Evolutionary conservation across 2,888 invertebrate species (phyloP).

Genomic region (Autographa pulchrina): DNA sequence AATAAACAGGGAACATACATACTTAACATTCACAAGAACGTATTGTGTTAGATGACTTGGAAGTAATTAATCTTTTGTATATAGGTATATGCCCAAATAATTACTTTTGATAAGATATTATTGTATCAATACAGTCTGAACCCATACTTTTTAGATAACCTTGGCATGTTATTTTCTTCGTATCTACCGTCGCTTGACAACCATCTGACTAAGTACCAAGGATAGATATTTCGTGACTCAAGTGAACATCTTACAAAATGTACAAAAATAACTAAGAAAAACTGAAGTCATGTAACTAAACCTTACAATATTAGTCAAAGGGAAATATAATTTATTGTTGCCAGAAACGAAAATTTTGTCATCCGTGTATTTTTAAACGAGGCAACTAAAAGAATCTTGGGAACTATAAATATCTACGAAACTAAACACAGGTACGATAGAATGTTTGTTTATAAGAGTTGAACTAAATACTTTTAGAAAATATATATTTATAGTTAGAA

Average conservation of each 20-base stretch:
- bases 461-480: constrained; percentile 22
- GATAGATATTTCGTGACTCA: constrained; percentile 36
- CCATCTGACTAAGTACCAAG: constrained; percentile 5
- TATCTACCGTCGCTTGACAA: neutral
- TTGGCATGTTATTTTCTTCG: neutral
- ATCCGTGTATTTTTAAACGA: constrained; percentile 37
- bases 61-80: too few relatives aligned
- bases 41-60: too few relatives aligned
- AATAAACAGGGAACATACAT: too few relatives aligned
- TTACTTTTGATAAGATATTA: too few relatives aligned
- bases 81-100: too few relatives aligned
- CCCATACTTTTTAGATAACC: neutral
- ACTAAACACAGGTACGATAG: constrained; percentile 14
- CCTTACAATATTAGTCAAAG: constrained; percentile 20
- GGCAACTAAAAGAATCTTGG: constrained; percentile 36
- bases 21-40: too few relatives aligned
- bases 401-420: constrained; percentile 37
- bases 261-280: constrained; percentile 49
- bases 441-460: constrained; percentile 24
- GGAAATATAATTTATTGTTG: constrained; percentile 29
- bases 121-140: too few relatives aligned
- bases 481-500: neutral
- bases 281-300: constrained; percentile 30
- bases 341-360: constrained; percentile 19
- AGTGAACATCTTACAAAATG: constrained; percentile 43